These are phyloP conservation scores for Macrochelys suwanniensis DNA, from an alignment of 2,797 vertebrate species.

Conservation along the genomic window DNA sequence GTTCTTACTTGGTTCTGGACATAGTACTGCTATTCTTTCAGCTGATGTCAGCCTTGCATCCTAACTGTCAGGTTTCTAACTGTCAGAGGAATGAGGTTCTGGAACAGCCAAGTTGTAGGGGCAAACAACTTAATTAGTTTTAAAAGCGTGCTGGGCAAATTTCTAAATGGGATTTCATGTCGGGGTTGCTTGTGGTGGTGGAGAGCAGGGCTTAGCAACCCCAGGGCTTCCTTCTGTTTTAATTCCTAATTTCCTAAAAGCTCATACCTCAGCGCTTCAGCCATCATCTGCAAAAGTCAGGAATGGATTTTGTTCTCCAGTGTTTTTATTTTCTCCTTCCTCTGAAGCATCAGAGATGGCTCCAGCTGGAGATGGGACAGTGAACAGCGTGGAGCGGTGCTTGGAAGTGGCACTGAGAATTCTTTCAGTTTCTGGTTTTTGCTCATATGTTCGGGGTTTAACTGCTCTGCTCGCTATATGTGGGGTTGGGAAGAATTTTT, in stretches of 20 bases:
- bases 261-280: background rate
- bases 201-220: background rate
- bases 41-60: background rate
- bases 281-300: background rate
- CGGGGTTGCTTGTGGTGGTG: background rate
- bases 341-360: background rate
- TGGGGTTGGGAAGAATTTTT: background rate
- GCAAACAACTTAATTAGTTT: background rate
- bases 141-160: background rate
- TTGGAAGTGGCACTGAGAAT: background rate
- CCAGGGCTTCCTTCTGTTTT: background rate
- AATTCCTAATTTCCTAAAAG: background rate
- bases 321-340: background rate
- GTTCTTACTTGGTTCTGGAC: background rate
- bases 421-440: background rate
- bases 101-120: background rate
- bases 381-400: background rate
- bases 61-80: background rate
- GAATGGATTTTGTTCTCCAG: background rate
- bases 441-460: background rate
- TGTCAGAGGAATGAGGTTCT: background rate
- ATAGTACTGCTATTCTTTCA: background rate
- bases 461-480: background rate
- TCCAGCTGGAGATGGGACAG: background rate
- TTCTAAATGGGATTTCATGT: background rate